Conservation (phyloP, 2,888 invertebrate species). For the Troides aeacus region DNA sequence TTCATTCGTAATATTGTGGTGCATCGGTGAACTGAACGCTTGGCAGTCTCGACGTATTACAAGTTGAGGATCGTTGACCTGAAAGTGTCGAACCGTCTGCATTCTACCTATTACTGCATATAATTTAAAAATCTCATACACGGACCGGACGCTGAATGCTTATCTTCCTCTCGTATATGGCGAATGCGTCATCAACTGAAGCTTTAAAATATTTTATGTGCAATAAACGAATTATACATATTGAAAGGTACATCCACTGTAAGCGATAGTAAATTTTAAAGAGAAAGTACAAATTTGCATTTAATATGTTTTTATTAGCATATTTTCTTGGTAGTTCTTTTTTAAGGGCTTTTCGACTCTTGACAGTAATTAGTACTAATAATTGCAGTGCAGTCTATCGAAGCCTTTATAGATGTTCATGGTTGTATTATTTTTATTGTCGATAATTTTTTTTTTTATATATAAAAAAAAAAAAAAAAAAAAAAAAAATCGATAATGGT, state of each 20-base stretch:
- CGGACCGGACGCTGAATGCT: conserved; percentile 14
- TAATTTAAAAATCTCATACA: conserved; percentile 21
- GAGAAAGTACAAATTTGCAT: not conserved
- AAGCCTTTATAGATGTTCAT: too few relatives aligned
- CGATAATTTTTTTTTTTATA: too few relatives aligned
- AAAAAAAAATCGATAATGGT: too few relatives aligned
- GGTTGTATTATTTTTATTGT: too few relatives aligned
- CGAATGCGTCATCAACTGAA: conserved; percentile 1
- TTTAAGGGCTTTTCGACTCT: too few relatives aligned
- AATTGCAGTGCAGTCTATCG: too few relatives aligned
- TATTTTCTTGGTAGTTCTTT: too few relatives aligned
- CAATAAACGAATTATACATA: not conserved
- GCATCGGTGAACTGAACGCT: conserved; percentile 13
- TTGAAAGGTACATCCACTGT: not conserved
- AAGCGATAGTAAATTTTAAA: not conserved
- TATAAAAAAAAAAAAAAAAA: too few relatives aligned
- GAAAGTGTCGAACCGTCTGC: conserved; percentile 28
- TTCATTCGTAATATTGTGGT: conserved; percentile 18
- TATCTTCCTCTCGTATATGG: conserved; percentile 10
- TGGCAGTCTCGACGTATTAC: conserved; percentile 3
- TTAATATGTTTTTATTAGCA: too few relatives aligned
- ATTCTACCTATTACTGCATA: conserved; percentile 21
- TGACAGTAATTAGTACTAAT: too few relatives aligned
- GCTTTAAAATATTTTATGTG: not conserved
- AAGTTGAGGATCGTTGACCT: conserved; percentile 26